phyloP scores from a whole-genome alignment of 1,140 invertebrate species.

The Hormaphis cornu region DNA sequence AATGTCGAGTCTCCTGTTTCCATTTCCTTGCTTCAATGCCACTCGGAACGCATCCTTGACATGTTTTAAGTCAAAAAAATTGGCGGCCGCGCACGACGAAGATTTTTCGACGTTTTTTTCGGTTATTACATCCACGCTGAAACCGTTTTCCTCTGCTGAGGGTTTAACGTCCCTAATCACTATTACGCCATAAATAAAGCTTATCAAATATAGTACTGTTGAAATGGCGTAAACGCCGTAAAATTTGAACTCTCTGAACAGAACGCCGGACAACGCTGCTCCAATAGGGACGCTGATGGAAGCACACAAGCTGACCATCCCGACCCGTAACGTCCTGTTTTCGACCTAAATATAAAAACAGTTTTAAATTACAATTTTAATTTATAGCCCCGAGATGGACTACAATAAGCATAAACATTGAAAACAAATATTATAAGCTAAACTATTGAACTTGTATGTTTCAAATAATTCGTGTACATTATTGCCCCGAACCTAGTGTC shows the following conservation, averaged over 20 bases:
- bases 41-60: not conserved
- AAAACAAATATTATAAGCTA: too few species aligned
- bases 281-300: slow-evolving; percentile 68
- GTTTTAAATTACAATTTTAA: too few species aligned
- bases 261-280: slow-evolving; percentile 62
- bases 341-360: slow-evolving; percentile 44
- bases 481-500: too few species aligned
- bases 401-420: too few species aligned
- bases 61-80: slow-evolving; percentile 6
- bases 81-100: not conserved
- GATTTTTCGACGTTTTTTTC: not conserved
- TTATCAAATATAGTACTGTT: slow-evolving; percentile 52
- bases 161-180: not conserved
- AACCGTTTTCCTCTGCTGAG: not conserved
- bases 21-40: not conserved
- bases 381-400: too few species aligned
- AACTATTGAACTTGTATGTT: too few species aligned
- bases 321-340: slow-evolving; percentile 67
- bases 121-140: not conserved
- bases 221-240: slow-evolving; percentile 67
- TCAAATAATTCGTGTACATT: too few species aligned
- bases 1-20: not conserved
- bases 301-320: slow-evolving; percentile 68
- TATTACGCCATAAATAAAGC: slow-evolving; percentile 5
- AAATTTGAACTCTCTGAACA: slow-evolving; percentile 58